These are phyloP conservation scores for Torymus auratus DNA, from an alignment of 2,888 invertebrate species.

Conservation along the genomic window DNA sequence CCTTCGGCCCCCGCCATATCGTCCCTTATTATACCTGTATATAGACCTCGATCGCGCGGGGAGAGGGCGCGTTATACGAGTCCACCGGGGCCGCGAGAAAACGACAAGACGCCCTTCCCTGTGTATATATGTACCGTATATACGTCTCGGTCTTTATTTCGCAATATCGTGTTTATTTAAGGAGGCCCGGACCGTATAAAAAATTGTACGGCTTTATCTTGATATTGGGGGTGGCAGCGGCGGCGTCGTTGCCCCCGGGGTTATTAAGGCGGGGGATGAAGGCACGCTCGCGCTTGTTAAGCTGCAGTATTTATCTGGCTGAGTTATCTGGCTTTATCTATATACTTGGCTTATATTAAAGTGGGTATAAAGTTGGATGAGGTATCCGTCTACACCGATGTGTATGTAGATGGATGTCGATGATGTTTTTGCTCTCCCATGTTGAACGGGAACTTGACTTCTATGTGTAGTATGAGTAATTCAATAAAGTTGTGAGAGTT, in stretches of 20 bases:
- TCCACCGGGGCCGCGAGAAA: constrained; percentile 34
- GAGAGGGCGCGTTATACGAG: constrained; percentile 21
- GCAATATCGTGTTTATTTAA: constrained; percentile 42
- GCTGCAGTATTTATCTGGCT: neutral
- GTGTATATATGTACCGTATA: no score
- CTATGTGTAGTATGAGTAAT: no score
- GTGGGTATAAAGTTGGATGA: no score
- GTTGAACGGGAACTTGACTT: no score
- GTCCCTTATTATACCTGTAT: constrained; percentile 47
- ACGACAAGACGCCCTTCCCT: constrained; percentile 12
- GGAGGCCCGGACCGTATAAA: neutral
- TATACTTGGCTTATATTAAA: constrained; percentile 20
- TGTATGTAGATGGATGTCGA: no score
- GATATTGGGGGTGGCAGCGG: constrained; percentile 1
- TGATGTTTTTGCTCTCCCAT: no score
- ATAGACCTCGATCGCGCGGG: constrained; percentile 14
- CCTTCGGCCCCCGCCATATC: neutral
- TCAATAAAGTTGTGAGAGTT: no score
- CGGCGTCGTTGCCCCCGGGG: no score
- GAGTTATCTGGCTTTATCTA: constrained; percentile 36
- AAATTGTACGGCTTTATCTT: constrained; percentile 36
- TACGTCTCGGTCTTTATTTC: constrained; percentile 11
- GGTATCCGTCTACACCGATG: no score
- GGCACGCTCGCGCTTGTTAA: no score
- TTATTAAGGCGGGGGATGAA: no score